Percentiles rank a stretch among this genome's conserved stretches.
Evolutionary conservation across 2,113 vertebrate genomes (phyloP).

Genomic region (Bubo scandiacus): DNA sequence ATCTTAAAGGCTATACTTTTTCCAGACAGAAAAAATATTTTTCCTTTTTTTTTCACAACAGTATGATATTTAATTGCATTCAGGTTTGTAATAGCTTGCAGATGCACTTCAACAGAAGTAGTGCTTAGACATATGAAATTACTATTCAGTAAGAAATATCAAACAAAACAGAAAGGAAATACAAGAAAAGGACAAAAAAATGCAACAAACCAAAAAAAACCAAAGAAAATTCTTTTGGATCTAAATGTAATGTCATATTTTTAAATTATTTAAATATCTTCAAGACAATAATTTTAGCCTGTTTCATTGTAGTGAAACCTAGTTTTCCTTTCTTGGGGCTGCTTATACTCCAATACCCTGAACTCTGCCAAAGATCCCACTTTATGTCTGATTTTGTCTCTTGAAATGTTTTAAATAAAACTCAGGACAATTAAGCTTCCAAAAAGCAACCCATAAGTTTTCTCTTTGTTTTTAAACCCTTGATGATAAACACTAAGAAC

Average conservation of each 20-base stretch:
- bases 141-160: background rate
- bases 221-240: background rate
- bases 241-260: background rate
- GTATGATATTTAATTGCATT: background rate
- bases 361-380: background rate
- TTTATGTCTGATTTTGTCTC: background rate
- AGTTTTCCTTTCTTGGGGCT: background rate
- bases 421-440: background rate
- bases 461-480: background rate
- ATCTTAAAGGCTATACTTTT: background rate
- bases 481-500: background rate
- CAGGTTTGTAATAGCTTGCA: background rate
- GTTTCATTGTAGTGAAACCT: background rate
- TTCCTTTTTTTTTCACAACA: background rate
- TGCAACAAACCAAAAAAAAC: accelerated
- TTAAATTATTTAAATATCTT: background rate
- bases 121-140: background rate
- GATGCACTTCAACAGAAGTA: background rate
- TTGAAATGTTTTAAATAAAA: background rate
- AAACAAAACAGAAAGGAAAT: background rate
- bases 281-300: background rate
- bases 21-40: background rate
- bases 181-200: background rate
- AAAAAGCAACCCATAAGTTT: background rate
- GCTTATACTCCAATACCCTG: background rate